A percentile compares a stretch with the other conserved stretches of the same genome.
Evolutionary conservation across 2,888 invertebrate genomes (phyloP).

Genomic region (Yponomeuta malinellus): DNA sequence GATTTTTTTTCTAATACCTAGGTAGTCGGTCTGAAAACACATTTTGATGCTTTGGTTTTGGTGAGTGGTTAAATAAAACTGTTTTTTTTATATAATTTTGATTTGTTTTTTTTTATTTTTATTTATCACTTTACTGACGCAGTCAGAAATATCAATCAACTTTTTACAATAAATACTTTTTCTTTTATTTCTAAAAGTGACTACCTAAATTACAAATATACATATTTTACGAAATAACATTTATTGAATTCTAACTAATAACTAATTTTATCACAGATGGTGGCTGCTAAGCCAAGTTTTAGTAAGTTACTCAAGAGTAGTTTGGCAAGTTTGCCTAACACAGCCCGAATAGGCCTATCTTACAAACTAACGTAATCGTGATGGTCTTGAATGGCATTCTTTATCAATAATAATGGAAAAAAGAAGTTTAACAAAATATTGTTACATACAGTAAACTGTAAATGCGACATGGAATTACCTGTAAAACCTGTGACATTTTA

Average conservation of each 20-base stretch:
- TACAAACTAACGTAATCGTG: neutral
- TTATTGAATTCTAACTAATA: conserved; percentile 43
- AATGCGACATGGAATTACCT: neutral
- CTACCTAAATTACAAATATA: conserved; percentile 64
- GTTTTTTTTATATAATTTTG: conserved; percentile 28
- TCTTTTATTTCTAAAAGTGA: conserved; percentile 37
- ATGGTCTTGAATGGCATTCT: conserved; percentile 7
- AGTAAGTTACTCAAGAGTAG: conserved; percentile 49
- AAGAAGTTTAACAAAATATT: neutral
- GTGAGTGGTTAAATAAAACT: conserved; percentile 26
- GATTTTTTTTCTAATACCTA: neutral
- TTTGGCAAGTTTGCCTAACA: conserved; percentile 58
- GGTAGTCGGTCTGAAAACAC: neutral
- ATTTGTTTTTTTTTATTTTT: conserved; percentile 51
- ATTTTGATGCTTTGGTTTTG: neutral
- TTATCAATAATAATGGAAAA: conserved; percentile 2
- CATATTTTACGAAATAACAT: conserved; percentile 44
- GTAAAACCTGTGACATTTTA: neutral
- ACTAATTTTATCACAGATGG: conserved; percentile 71
- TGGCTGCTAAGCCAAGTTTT: conserved; percentile 58
- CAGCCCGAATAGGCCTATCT: conserved; percentile 57
- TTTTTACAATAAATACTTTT: conserved; percentile 70
- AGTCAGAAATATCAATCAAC: conserved; percentile 50
- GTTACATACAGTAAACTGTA: neutral
- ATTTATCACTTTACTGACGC: conserved; percentile 62